phyloP scores from a whole-genome alignment of 2,113 vertebrate species.

The Drymodes brunneopygia region DNA sequence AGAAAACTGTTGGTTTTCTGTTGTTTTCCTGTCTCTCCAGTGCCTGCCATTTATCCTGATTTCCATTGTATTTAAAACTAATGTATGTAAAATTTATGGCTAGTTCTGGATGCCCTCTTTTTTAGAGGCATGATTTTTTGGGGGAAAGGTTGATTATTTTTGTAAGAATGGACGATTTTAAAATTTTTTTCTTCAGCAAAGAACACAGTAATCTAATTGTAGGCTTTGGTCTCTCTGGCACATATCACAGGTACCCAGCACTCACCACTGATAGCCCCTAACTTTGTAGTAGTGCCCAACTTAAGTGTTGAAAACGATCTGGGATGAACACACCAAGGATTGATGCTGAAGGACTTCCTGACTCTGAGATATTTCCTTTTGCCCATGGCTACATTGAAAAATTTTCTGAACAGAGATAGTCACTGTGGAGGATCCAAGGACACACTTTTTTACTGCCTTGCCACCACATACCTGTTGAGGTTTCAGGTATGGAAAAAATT shows the following conservation, averaged over 20 bases:
- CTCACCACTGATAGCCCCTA: neutral
- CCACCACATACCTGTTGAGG: neutral
- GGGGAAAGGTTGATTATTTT: neutral
- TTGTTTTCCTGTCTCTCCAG: neutral
- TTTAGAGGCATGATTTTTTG: neutral
- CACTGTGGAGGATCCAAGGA: neutral
- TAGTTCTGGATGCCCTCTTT: neutral
- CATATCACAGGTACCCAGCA: neutral
- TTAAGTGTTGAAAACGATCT: neutral
- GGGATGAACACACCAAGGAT: neutral
- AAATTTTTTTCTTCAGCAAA: neutral
- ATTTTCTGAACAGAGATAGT: neutral
- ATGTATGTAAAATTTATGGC: neutral
- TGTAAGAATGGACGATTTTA: fast-evolving
- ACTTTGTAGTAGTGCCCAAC: neutral
- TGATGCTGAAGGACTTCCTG: neutral
- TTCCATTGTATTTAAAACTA: neutral
- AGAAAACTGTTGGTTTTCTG: neutral
- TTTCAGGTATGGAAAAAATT: neutral
- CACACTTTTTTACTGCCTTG: neutral
- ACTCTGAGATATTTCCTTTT: neutral
- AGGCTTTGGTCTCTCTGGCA: neutral
- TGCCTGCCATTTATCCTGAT: neutral
- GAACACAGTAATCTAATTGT: neutral
- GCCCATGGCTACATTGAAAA: neutral